phyloP scores from a whole-genome alignment of 2,113 vertebrate species.

The Pangasianodon gigas region DNA sequence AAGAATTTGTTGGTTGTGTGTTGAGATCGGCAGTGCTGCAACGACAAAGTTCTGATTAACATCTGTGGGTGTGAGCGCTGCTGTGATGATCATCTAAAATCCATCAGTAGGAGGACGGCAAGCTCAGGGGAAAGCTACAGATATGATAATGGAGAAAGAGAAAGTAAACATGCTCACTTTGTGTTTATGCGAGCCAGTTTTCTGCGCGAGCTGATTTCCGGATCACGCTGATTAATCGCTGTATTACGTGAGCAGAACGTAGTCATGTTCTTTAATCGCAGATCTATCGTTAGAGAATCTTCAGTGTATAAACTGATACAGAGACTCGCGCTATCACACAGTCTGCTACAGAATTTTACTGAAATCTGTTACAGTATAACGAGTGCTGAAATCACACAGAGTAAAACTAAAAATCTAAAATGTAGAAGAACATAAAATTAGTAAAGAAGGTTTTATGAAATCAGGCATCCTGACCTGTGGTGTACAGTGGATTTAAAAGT shows the following conservation, averaged over 20 bases:
- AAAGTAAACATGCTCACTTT: too few relatives aligned
- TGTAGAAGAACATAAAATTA: neutral
- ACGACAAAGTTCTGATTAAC: neutral
- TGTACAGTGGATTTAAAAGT: too few relatives aligned
- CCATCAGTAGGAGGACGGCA: neutral
- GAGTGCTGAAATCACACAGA: too few relatives aligned
- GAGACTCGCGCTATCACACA: too few relatives aligned
- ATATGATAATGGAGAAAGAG: neutral
- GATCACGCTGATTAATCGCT: too few relatives aligned
- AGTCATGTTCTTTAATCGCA: neutral
- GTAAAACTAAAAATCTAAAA: too few relatives aligned
- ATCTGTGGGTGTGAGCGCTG: neutral
- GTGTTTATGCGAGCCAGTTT: too few relatives aligned
- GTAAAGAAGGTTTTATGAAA: neutral
- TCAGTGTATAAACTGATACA: neutral
- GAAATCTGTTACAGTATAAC: neutral
- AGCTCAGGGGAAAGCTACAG: neutral
- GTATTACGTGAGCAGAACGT: neutral
- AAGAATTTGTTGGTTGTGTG: neutral
- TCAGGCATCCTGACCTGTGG: neutral
- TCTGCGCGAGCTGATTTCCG: neutral
- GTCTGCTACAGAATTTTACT: neutral
- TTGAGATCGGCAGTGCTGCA: neutral
- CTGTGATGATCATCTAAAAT: neutral
- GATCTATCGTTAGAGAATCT: neutral